Evolutionary conservation across 37 sponge, comb jelly and placozoan genomes (phyloP).

Genomic region (Beroe forskalii): DNA sequence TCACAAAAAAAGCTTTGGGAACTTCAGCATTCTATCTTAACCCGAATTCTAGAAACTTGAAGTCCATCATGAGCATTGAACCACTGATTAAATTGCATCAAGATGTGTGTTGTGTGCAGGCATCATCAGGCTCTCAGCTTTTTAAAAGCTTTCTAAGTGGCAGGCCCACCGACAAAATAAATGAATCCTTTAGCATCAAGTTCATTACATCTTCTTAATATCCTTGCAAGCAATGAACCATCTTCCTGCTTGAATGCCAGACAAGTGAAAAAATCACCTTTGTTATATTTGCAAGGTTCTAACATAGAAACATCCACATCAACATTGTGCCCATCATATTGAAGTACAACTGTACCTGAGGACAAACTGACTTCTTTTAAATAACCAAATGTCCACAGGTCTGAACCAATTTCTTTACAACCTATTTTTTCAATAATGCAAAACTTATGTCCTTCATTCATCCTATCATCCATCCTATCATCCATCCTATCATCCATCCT

Average conservation of each 20-base stretch:
- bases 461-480: too few relatives aligned
- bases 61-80: too few relatives aligned
- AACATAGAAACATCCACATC: not conserved
- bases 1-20: too few relatives aligned
- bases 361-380: not conserved
- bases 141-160: too few relatives aligned
- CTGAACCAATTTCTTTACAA: not conserved
- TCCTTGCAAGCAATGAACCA: not conserved
- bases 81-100: too few relatives aligned
- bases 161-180: too few relatives aligned
- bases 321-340: not conserved
- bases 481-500: too few relatives aligned
- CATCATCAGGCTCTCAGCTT: too few relatives aligned
- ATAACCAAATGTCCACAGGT: not conserved
- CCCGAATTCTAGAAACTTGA: too few relatives aligned
- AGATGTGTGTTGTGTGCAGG: too few relatives aligned
- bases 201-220: not conserved
- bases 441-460: not conserved
- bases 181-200: not conserved
- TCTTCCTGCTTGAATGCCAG: not conserved
- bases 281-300: not conserved
- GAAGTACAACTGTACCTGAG: not conserved
- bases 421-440: not conserved
- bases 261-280: not conserved
- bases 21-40: too few relatives aligned